Evolutionary conservation across 1,140 invertebrate genomes (phyloP), one percentile per base, ranked within the genome.

Genomic region (Drosophila suzukii): DNA sequence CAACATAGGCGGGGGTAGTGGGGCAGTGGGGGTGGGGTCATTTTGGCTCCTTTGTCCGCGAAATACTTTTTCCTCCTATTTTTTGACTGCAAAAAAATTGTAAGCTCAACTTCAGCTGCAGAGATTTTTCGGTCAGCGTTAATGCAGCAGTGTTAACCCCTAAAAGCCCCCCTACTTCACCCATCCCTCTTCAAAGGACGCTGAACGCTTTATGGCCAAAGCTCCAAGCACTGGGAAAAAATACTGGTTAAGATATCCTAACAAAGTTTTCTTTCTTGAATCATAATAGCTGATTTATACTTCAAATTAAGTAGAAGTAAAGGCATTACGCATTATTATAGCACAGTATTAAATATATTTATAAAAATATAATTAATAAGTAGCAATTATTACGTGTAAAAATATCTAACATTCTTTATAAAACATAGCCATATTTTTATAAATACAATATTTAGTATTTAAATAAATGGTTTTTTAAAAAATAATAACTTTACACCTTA

Each of bases 101-200:
- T 32, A 66, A 81, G 73, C 84, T 85, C 47, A 86, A 71, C 81
- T 74, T 75, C 81, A 85, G 74, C 61, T 79, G 83, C 83, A 82
- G 60, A 86, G 83, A 86, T 86, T 86, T 79, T 86, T 82, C 68
- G 79, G 71, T 58, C 61, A 82, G 70, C 75, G 66, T 82, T 86
- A 86, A 86, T 86, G 83, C 83, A 86, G 71, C 62, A 62, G 56
- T 63, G 59, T 54, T 74, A 63, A 55, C 44, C 41, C 36, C 15
- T 61, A 41, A 59, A 56, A 34, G 7, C 34, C 30, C 4, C 43
- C 4, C 0, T 5, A 27, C 27, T 2, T 8, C 39, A 20, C n/a
- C 15, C 11, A 6, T 1, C 39, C 4, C 46, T 6, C 13, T 30
- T 1, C 13, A 27, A 34, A 34, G 30, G 49, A 60, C 54, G 63